A percentile compares a stretch with the other conserved stretches of the same genome.
Evolutionary conservation across 2,888 invertebrate species (phyloP).

Genomic region (Archaeoteleia sp.): DNA sequence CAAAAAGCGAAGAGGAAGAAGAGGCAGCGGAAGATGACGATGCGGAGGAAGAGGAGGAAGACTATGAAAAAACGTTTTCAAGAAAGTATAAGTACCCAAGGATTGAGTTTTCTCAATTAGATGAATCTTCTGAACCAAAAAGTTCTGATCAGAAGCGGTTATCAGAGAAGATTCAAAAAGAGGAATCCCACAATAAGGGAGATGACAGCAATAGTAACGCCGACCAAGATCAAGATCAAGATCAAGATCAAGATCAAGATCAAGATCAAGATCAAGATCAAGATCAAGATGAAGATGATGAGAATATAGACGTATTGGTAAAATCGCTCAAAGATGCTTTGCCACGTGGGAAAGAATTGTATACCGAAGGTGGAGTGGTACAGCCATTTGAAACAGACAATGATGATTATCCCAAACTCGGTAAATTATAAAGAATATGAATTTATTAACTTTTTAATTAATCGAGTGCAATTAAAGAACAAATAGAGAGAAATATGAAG

Average conservation of each 20-base stretch:
- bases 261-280: slow-evolving; percentile 24
- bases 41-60: slow-evolving; percentile 35
- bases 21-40: slow-evolving; percentile 21
- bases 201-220: slow-evolving; percentile 37
- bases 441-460: not conserved
- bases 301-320: slow-evolving; percentile 40
- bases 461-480: too few relatives aligned
- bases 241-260: slow-evolving; percentile 1
- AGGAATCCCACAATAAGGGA: slow-evolving; percentile 21
- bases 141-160: slow-evolving; percentile 11
- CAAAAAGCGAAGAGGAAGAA: slow-evolving; percentile 12
- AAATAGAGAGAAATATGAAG: too few relatives aligned
- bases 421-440: slow-evolving; percentile 7
- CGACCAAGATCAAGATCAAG: slow-evolving; percentile 20
- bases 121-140: slow-evolving; percentile 19
- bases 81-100: slow-evolving; percentile 56
- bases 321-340: slow-evolving; percentile 42
- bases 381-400: slow-evolving; percentile 55
- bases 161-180: slow-evolving; percentile 38
- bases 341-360: slow-evolving; percentile 54
- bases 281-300: slow-evolving; percentile 25
- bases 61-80: slow-evolving; percentile 61
- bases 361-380: slow-evolving; percentile 66
- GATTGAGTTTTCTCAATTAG: slow-evolving; percentile 3
- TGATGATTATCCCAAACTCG: slow-evolving; percentile 12